phyloP scores from a whole-genome alignment of 2,113 vertebrate species.

The Paralichthys olivaceus region DNA sequence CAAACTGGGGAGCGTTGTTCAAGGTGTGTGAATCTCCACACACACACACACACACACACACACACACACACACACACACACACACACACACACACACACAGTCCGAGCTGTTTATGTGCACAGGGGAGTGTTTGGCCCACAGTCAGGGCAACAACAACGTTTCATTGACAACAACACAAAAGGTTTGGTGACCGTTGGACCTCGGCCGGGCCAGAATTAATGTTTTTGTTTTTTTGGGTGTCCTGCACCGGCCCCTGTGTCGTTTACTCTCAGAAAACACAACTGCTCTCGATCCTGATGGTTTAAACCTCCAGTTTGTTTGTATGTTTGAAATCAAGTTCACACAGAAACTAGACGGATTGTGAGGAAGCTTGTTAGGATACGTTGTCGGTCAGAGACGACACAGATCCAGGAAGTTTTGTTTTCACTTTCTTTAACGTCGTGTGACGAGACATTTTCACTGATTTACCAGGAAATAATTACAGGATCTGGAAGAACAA shows the following conservation, averaged over 20 bases:
- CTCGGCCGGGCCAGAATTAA: conserved; percentile 25
- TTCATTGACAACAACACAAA: conserved; percentile 52
- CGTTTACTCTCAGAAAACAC: conserved; percentile 3
- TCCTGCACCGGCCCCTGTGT: background rate
- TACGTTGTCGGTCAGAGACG: too few relatives aligned
- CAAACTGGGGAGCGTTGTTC: conserved; percentile 3
- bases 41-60: background rate
- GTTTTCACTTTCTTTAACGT: background rate
- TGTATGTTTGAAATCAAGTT: too few relatives aligned
- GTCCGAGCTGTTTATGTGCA: conserved; percentile 19
- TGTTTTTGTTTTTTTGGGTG: conserved; percentile 32
- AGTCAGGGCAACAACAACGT: conserved; percentile 38
- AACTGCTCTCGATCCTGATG: background rate
- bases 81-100: background rate
- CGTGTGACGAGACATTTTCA: too few relatives aligned
- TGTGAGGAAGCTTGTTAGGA: too few relatives aligned
- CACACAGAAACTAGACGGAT: too few relatives aligned
- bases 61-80: background rate
- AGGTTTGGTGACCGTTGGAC: conserved; percentile 41
- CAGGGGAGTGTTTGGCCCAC: conserved; percentile 10
- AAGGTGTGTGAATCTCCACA: conserved; percentile 39
- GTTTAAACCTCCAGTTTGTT: background rate
- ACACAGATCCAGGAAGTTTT: background rate
- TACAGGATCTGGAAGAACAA: too few relatives aligned
- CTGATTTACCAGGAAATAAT: too few relatives aligned